Evolutionary conservation across 2,113 vertebrate genomes (phyloP), one percentile per base, ranked within the genome.

Genomic region (Colistium nudipinnis): DNA sequence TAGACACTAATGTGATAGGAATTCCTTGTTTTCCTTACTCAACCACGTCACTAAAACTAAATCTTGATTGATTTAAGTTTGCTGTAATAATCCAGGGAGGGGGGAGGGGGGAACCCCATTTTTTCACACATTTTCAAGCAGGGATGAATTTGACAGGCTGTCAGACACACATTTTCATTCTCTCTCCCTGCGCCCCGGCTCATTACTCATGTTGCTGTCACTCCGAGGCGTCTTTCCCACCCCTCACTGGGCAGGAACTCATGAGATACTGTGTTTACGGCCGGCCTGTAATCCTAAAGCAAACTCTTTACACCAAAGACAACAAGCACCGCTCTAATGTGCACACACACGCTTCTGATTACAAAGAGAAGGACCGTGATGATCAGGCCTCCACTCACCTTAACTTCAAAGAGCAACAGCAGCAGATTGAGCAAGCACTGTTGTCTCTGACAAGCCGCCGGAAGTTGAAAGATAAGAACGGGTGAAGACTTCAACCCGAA

Each of bases 331-430:
- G 19, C 43, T 57, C 41, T 71, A 57, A 20, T 49, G 67, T 77
- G 63, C 63, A 66, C 70, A 68, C 45, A 52, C 44, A 11, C 24
- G 64, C 48, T 52, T 48, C 27, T 57, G 55, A 77, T 76, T 48
- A 84, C 76, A 85, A 49, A 80, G 65, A 25, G 55, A 68, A 84
- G 82, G 80, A 66, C 75, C 35, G 73, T 41, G 62, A 78, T 89
- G 63, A 85, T 82, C 76, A 64, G 67, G 48, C 17, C 2, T 25
- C 45, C 45, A 38, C 71, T 83, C 45, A 47, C 49, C 10, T 60
- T 25, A 44, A 27, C 38, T 59, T 59, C 71, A 64, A 70, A 84
- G 71, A 70, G 80, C 73, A 89, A 47, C 59, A 41, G 53, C n/a
- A n/a, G 20, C 47, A 25, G 69, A 44, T 39, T 62, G 74, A 69